phyloP scores from a whole-genome alignment of 2,888 invertebrate genomes.

The Caenorhabditis drosophilae region DNA sequence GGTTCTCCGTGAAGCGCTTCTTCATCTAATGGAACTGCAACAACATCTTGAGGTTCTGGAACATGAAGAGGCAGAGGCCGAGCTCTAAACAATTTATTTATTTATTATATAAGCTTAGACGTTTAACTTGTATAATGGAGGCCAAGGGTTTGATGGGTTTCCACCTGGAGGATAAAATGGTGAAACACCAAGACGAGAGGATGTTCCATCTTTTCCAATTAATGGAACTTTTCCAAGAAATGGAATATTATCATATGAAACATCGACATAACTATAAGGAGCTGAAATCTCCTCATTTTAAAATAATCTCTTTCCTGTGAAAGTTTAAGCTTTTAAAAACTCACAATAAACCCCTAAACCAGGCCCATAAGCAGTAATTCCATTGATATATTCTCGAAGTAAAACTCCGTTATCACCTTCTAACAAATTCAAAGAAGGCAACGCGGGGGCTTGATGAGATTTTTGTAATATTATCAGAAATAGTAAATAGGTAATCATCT shows the following conservation, averaged over 20 bases:
- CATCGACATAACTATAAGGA: slow-evolving; percentile 60
- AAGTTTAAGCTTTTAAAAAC: slow-evolving; percentile 3
- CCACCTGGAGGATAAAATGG: slow-evolving; percentile 62
- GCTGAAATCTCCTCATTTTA: slow-evolving; percentile 43
- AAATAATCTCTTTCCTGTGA: background rate
- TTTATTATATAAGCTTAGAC: background rate
- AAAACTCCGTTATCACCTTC: slow-evolving; percentile 35
- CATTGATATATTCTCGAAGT: slow-evolving; percentile 52
- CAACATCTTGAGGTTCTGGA: slow-evolving; percentile 62
- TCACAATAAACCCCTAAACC: slow-evolving; percentile 60
- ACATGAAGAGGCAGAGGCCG: slow-evolving; percentile 60
- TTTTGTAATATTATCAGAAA: background rate
- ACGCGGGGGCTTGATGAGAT: slow-evolving; percentile 25
- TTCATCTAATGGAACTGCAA: slow-evolving; percentile 62
- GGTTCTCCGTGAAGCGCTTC: slow-evolving; percentile 64
- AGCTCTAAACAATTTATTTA: slow-evolving; percentile 38
- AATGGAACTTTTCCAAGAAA: slow-evolving; percentile 57
- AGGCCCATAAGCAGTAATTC: slow-evolving; percentile 61
- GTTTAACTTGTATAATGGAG: slow-evolving; percentile 57
- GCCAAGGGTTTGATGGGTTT: slow-evolving; percentile 58
- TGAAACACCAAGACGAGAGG: slow-evolving; percentile 55
- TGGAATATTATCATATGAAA: slow-evolving; percentile 62
- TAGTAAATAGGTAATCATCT: slow-evolving; percentile 7
- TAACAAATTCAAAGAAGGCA: slow-evolving; percentile 40
- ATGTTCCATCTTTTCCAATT: slow-evolving; percentile 58